Percentiles rank a stretch among this genome's conserved stretches.
These are phyloP conservation scores for Acronicta leporina DNA, from an alignment of 2,888 invertebrate genomes.

Conservation along the genomic window DNA sequence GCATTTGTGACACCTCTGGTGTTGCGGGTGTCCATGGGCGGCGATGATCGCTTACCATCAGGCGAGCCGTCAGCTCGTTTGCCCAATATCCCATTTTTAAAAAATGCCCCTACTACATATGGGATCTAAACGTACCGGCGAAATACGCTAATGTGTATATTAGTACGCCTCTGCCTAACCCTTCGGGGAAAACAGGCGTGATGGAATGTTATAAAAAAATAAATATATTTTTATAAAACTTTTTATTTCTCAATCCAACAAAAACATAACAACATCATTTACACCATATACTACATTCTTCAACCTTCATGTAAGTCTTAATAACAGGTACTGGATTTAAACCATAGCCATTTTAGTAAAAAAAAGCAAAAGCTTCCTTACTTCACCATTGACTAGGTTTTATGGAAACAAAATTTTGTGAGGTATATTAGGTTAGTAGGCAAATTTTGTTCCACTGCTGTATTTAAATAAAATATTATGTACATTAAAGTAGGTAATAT, in stretches of 20 bases:
- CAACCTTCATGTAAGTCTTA: slow-evolving; percentile 14
- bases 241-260: slow-evolving; percentile 47
- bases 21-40: too few relatives aligned
- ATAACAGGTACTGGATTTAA: slow-evolving; percentile 32
- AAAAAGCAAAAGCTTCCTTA: slow-evolving; percentile 14
- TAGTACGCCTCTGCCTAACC: too few relatives aligned
- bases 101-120: too few relatives aligned
- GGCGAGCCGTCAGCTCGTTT: too few relatives aligned
- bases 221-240: slow-evolving; percentile 13
- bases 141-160: too few relatives aligned
- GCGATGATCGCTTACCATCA: too few relatives aligned
- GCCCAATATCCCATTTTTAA: too few relatives aligned
- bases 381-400: slow-evolving; percentile 36
- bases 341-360: slow-evolving; percentile 20
- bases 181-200: too few relatives aligned
- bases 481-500: not conserved
- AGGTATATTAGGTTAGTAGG: not conserved
- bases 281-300: slow-evolving; percentile 8
- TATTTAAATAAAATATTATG: too few relatives aligned
- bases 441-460: too few relatives aligned
- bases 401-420: slow-evolving; percentile 13
- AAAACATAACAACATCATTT: slow-evolving; percentile 42
- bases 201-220: not conserved
- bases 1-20: too few relatives aligned
- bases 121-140: too few relatives aligned